These are phyloP conservation scores for Eulithis prunata DNA, from an alignment of 2,888 invertebrate genomes.

Conservation along the genomic window DNA sequence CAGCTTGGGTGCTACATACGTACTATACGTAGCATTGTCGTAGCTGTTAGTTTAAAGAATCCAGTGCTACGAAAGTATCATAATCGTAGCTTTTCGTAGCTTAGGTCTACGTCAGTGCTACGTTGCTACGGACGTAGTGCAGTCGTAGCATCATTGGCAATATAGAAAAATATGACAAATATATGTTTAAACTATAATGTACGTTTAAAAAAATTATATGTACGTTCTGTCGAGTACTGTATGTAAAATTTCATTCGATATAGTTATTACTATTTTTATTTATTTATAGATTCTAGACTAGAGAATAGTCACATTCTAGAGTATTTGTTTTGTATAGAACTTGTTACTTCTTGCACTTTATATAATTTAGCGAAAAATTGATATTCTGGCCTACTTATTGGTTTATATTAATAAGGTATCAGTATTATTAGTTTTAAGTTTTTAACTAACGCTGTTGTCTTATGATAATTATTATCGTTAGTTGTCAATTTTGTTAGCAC, in stretches of 20 bases:
- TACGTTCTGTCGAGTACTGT: too few relatives aligned
- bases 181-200: too few relatives aligned
- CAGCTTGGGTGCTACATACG: too few relatives aligned
- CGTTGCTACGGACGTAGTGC: constrained; percentile 1
- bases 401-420: constrained; percentile 32
- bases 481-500: too few relatives aligned
- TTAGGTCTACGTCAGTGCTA: too few relatives aligned
- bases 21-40: too few relatives aligned
- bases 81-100: neutral
- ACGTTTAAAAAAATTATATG: too few relatives aligned
- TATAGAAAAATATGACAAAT: too few relatives aligned
- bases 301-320: constrained; percentile 18
- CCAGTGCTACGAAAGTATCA: neutral
- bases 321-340: constrained; percentile 31
- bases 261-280: too few relatives aligned
- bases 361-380: constrained; percentile 8
- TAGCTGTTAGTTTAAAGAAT: too few relatives aligned
- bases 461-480: constrained; percentile 50
- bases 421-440: constrained; percentile 44
- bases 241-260: too few relatives aligned
- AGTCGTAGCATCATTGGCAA: too few relatives aligned
- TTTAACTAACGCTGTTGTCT: constrained; percentile 56
- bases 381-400: constrained; percentile 41
- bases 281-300: neutral
- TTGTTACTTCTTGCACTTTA: constrained; percentile 35